Percentiles rank a stretch among this genome's conserved stretches.
Evolutionary conservation across 2,797 vertebrate species (phyloP).

Genomic region (Tauraco hartlaubi): DNA sequence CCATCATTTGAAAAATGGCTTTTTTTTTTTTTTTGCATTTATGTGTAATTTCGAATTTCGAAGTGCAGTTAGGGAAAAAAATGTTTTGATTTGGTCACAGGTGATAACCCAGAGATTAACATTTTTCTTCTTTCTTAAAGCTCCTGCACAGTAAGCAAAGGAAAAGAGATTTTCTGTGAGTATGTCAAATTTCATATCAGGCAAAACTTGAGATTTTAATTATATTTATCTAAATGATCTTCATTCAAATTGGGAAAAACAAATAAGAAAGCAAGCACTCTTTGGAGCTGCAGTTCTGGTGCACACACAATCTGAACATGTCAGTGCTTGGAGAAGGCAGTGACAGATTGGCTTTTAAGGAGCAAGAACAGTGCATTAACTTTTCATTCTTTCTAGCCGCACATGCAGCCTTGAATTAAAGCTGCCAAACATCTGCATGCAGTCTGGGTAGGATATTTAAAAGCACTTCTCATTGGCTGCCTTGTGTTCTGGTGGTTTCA

Average conservation of each 20-base stretch:
- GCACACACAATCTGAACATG: neutral
- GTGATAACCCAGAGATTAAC: slow-evolving; percentile 9
- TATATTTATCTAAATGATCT: neutral
- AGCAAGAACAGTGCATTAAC: neutral
- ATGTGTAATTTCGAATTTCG: slow-evolving; percentile 48
- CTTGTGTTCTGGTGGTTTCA: neutral
- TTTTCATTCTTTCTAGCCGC: neutral
- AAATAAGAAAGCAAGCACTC: neutral
- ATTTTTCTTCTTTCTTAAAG: slow-evolving; percentile 55
- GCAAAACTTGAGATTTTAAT: neutral
- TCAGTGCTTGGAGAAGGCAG: neutral
- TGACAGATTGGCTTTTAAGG: neutral
- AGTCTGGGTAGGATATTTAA: neutral
- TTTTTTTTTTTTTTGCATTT: neutral
- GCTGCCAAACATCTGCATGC: neutral
- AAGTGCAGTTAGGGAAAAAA: slow-evolving; percentile 4
- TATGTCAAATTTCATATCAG: neutral
- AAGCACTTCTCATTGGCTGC: neutral
- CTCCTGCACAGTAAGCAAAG: slow-evolving; percentile 33
- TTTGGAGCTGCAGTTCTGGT: neutral
- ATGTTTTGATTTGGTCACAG: slow-evolving; percentile 40
- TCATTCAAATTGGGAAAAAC: neutral
- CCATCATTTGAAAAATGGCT: neutral
- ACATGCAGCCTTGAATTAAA: neutral
- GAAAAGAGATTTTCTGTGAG: neutral